Evolutionary conservation across 2,113 vertebrate species (phyloP).

Genomic region (Paradoxurus hermaphroditus): DNA sequence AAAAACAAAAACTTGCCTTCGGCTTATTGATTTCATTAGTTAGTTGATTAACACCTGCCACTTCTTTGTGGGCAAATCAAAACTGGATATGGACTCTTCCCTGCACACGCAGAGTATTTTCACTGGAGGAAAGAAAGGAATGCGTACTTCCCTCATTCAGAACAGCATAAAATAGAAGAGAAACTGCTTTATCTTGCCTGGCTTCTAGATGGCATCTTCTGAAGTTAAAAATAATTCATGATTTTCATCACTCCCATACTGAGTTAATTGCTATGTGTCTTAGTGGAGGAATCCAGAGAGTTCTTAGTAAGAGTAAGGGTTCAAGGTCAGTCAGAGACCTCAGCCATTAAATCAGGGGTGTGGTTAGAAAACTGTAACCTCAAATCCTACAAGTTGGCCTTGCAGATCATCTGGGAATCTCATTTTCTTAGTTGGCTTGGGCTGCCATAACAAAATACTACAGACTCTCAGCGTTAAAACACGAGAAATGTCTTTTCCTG

Average conservation of each 20-base stretch:
- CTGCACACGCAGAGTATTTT: neutral
- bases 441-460: rapidly evolving
- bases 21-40: neutral
- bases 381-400: rapidly evolving
- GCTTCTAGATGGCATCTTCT: neutral
- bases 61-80: neutral
- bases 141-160: rapidly evolving
- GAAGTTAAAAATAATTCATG: neutral
- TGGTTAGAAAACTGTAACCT: neutral
- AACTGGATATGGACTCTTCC: neutral
- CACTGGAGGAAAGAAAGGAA: neutral
- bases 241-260: neutral
- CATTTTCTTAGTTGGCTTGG: rapidly evolving
- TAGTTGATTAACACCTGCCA: neutral
- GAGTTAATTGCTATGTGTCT: neutral
- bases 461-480: too few species aligned
- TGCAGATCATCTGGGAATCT: rapidly evolving
- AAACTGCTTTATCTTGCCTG: neutral
- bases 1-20: neutral
- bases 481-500: neutral
- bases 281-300: neutral
- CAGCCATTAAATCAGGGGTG: rapidly evolving
- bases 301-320: neutral
- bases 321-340: neutral
- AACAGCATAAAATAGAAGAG: too few species aligned